Evolutionary conservation across 2,888 invertebrate species (phyloP).

Genomic region (Ormyrus pomaceus): DNA sequence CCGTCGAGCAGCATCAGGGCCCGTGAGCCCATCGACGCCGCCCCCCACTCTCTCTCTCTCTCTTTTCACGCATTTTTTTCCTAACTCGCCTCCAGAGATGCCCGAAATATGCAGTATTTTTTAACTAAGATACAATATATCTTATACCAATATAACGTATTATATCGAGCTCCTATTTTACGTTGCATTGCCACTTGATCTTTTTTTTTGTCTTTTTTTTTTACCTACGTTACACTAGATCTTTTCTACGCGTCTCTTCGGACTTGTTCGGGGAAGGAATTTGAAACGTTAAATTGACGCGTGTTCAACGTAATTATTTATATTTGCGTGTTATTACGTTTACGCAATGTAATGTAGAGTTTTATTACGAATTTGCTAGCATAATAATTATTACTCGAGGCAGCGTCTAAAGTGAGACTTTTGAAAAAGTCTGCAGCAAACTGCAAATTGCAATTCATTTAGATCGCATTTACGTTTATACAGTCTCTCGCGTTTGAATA

Average conservation of each 20-base stretch:
- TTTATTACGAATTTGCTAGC: conserved; percentile 30
- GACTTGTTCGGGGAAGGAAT: too few species aligned
- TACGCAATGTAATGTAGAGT: conserved; percentile 42
- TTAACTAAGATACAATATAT: conserved; percentile 24
- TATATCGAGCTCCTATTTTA: conserved; percentile 12
- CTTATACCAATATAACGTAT: neutral
- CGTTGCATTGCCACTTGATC: conserved; percentile 9
- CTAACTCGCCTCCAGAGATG: conserved; percentile 29
- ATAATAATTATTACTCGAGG: conserved; percentile 36
- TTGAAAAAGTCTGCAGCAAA: neutral
- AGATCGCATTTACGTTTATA: conserved; percentile 6
- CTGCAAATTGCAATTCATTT: conserved; percentile 18
- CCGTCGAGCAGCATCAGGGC: conserved; percentile 63
- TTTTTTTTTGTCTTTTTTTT: too few species aligned
- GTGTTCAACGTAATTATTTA: neutral
- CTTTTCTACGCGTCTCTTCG: too few species aligned
- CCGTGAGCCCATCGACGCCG: neutral
- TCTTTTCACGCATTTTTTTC: neutral
- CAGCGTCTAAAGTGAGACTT: conserved; percentile 30
- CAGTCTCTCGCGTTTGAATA: neutral
- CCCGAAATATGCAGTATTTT: conserved; percentile 34
- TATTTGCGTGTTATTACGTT: neutral
- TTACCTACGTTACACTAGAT: too few species aligned
- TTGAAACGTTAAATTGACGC: neutral
- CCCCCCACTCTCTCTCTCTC: conserved; percentile 3